Evolutionary conservation across 2,888 invertebrate species (phyloP).

Genomic region (Cantharis lateralis): DNA sequence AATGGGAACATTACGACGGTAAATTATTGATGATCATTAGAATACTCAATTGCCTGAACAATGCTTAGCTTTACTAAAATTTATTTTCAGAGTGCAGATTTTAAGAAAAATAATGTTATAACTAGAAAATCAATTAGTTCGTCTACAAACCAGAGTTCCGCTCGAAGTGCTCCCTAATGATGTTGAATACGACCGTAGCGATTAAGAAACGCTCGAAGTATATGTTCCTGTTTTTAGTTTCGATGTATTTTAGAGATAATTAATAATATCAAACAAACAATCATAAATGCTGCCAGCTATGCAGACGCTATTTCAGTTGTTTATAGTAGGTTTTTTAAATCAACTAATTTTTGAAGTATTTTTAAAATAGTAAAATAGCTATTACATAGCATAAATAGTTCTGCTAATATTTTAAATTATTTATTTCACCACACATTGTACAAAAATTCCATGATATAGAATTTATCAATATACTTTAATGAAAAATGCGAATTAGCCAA

Average conservation of each 20-base stretch:
- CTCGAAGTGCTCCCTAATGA: background rate
- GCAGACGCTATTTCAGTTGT: background rate
- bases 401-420: too few relatives aligned
- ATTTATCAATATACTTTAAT: background rate
- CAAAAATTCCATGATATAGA: too few relatives aligned
- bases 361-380: too few relatives aligned
- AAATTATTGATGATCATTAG: background rate
- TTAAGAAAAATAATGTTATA: background rate
- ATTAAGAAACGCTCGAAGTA: background rate
- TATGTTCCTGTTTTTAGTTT: background rate
- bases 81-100: background rate
- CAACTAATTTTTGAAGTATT: too few relatives aligned
- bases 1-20: background rate
- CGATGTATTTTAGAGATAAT: background rate
- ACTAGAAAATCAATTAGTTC: background rate
- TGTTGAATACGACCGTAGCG: background rate
- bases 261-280: background rate
- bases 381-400: too few relatives aligned
- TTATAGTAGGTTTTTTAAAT: background rate
- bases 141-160: background rate
- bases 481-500: background rate
- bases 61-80: background rate
- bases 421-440: too few relatives aligned
- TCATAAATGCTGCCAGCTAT: background rate
- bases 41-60: background rate